Evolutionary conservation across 2,113 vertebrate species (phyloP), one percentile per base, ranked within the genome.

Genomic region (Dunckerocampus dactyliophorus): DNA sequence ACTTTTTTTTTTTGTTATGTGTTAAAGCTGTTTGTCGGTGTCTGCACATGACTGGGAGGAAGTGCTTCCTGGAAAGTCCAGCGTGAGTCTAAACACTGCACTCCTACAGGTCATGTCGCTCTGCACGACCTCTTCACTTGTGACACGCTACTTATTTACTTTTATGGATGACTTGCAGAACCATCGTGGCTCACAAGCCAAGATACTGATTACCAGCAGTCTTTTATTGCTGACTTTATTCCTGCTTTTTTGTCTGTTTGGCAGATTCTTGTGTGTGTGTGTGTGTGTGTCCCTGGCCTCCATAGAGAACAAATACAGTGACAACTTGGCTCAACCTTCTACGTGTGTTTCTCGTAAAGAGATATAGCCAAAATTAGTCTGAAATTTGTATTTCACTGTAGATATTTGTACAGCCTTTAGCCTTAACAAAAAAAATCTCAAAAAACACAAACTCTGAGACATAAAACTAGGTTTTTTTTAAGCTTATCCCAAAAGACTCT

Each of bases 121-220:
- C 50, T 20, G 14, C 57, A 76, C 63, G 42, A 65, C 55, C 64
- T 65, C 58, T 65, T 21, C 56, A 80, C 84, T 82, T 79, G 74
- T 85, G 80, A 84, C 73, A 69, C 2, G n/a, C 78, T 79, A 80
- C 77, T 85, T 74, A 85, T 87, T 88, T 75, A 85, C 80, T 77
- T 74, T 68, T 60, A 72, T 74, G 59, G 77, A 39, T 63, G 66
- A 71, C 71, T 70, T 74, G 66, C 71, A 67, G 55, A 62, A 65
- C 63, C 64, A 43, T 37, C 24, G 42, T 51, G 52, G 15, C 42
- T 65, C 34, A 50, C 22, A 9, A 15, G 52, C 56, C 43, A 10
- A 69, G 75, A 80, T 42, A 81, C 80, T 76, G 77, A 82, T 82
- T 83, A 77, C 61, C 72, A 53, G 39, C 19, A 4, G 24, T 6